These are phyloP conservation scores for Pycnomerus fuliginosus DNA, from an alignment of 2,888 invertebrate genomes.

Conservation along the genomic window DNA sequence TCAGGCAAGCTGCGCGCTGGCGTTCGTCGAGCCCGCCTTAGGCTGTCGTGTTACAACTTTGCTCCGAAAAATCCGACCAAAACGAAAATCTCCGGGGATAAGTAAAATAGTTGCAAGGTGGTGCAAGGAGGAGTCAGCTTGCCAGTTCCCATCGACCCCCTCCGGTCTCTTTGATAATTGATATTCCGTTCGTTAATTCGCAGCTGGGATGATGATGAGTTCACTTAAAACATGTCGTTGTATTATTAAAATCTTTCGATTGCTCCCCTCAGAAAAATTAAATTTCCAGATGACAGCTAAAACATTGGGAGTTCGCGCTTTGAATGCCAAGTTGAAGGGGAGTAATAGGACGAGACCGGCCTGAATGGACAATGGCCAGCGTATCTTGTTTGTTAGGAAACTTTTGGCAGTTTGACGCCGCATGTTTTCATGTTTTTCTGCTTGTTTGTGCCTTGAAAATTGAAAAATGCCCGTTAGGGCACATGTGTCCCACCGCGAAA, in stretches of 20 bases:
- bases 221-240: constrained; percentile 42
- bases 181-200: constrained; percentile 48
- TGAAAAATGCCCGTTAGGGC: constrained; percentile 39
- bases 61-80: too few relatives aligned
- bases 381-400: constrained; percentile 49
- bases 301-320: constrained; percentile 37
- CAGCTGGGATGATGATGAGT: constrained; percentile 39
- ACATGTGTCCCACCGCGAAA: constrained; percentile 37
- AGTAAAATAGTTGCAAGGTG: too few relatives aligned
- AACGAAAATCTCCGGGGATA: neutral
- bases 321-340: constrained; percentile 43
- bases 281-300: constrained; percentile 42
- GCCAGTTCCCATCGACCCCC: constrained; percentile 1
- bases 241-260: constrained; percentile 41
- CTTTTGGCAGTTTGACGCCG: constrained; percentile 51
- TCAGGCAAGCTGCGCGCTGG: constrained; percentile 39
- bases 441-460: constrained; percentile 27
- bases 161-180: constrained; percentile 44
- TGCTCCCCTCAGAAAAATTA: constrained; percentile 34
- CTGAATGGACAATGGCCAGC: constrained; percentile 43
- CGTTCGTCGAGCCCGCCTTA: constrained; percentile 22
- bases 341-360: constrained; percentile 15
- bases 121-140: too few relatives aligned
- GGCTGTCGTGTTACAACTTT: constrained; percentile 18
- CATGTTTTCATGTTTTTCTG: constrained; percentile 38